A percentile compares a stretch with the other conserved stretches of the same genome.
Evolutionary conservation across 2,113 vertebrate species (phyloP).

Genomic region (Scatophagus argus): DNA sequence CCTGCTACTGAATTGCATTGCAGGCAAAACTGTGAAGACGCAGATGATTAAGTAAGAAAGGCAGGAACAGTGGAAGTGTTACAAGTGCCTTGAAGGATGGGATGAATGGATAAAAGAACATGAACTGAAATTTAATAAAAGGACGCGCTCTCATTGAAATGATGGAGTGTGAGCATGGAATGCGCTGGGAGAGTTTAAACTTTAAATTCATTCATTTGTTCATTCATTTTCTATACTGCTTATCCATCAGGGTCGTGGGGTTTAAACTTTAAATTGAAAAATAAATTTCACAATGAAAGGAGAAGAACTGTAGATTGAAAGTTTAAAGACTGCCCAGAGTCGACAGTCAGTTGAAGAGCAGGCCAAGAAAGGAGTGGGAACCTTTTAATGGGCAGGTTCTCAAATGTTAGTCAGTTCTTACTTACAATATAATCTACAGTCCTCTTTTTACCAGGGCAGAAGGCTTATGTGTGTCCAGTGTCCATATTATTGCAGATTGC

Average conservation of each 20-base stretch:
- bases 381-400: not conserved
- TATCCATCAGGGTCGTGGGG: too few species aligned
- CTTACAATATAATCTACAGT: constrained; percentile 1
- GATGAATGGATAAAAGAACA: not conserved
- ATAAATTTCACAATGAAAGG: not conserved
- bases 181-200: not conserved
- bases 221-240: too few species aligned
- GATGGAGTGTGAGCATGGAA: not conserved
- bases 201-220: too few species aligned
- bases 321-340: not conserved
- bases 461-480: constrained; percentile 54
- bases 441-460: constrained; percentile 47
- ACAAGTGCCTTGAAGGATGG: not conserved
- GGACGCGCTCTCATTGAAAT: not conserved
- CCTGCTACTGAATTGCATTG: not conserved
- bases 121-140: not conserved
- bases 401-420: not conserved
- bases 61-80: not conserved
- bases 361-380: not conserved
- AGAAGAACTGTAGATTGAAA: not conserved
- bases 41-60: not conserved
- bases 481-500: constrained; percentile 72
- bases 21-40: not conserved
- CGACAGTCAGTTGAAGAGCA: not conserved
- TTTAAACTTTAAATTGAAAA: not conserved